A percentile compares a stretch with the other conserved stretches of the same genome.
Evolutionary conservation across 2,797 vertebrate genomes (phyloP).

Genomic region (Meriones psammophilus): DNA sequence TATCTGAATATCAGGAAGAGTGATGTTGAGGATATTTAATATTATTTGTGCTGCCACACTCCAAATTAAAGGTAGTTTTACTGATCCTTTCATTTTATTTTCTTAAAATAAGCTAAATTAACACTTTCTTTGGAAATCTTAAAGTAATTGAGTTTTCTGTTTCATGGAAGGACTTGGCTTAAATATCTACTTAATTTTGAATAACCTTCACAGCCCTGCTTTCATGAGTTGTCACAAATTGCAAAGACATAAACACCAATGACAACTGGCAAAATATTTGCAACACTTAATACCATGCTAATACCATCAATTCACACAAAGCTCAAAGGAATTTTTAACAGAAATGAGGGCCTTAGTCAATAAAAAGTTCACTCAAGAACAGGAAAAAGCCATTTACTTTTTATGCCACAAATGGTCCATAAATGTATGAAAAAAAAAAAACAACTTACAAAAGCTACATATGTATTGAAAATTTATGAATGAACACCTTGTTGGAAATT

Average conservation of each 20-base stretch:
- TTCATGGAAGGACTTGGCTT: slow-evolving; percentile 41
- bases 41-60: slow-evolving; percentile 53
- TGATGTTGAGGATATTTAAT: slow-evolving; percentile 54
- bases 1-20: slow-evolving; percentile 58
- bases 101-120: slow-evolving; percentile 68
- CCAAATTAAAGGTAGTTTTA: slow-evolving; percentile 58
- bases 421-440: slow-evolving; percentile 53
- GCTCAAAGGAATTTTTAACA: slow-evolving; percentile 44
- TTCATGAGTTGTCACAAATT: slow-evolving; percentile 73
- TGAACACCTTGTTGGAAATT: neutral
- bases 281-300: slow-evolving; percentile 61
- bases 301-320: slow-evolving; percentile 66
- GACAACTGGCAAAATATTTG: slow-evolving; percentile 73
- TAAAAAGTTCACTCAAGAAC: slow-evolving; percentile 14
- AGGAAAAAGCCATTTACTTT: neutral
- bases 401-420: neutral
- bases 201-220: slow-evolving; percentile 37
- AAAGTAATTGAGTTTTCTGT: slow-evolving; percentile 54
- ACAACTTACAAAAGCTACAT: neutral
- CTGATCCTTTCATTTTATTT: slow-evolving; percentile 48
- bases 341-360: slow-evolving; percentile 37
- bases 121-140: slow-evolving; percentile 63
- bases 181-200: slow-evolving; percentile 72
- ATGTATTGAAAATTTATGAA: neutral
- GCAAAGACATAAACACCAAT: slow-evolving; percentile 58